Conservation (phyloP, 2,113 vertebrate species). For the Lophura nycthemera region DNA sequence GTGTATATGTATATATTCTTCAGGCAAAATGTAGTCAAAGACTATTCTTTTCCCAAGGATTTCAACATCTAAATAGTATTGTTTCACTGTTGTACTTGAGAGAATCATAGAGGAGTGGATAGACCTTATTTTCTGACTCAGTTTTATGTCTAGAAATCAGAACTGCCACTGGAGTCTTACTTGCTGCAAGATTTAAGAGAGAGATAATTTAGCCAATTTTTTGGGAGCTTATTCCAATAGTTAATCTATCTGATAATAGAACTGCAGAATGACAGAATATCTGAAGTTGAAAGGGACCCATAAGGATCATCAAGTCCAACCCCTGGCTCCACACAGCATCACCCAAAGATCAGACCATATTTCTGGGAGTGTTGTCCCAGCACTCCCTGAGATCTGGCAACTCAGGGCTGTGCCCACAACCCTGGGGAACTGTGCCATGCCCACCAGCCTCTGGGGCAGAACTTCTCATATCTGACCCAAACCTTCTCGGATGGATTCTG, state of each 20-base stretch:
- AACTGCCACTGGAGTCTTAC: not conserved
- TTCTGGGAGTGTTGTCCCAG: no score
- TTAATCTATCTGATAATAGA: not conserved
- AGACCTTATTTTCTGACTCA: not conserved
- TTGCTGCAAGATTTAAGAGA: not conserved
- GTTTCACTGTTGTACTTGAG: not conserved
- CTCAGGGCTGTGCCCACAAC: no score
- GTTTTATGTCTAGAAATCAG: not conserved
- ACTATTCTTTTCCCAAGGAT: not conserved
- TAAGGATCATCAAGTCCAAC: no score
- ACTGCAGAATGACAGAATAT: no score
- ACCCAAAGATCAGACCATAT: no score
- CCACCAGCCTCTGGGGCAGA: no score
- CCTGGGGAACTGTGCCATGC: no score
- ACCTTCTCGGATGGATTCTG: not conserved
- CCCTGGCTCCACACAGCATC: no score
- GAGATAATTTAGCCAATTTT: not conserved
- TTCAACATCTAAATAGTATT: not conserved
- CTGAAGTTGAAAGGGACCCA: no score
- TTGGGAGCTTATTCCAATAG: not conserved
- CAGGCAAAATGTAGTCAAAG: not conserved
- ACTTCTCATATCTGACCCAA: no score
- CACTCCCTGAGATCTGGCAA: no score
- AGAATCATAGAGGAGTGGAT: not conserved
- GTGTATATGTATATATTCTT: not conserved